Evolutionary conservation across 2,113 vertebrate species (phyloP).

Genomic region (Seriola rivoliana): DNA sequence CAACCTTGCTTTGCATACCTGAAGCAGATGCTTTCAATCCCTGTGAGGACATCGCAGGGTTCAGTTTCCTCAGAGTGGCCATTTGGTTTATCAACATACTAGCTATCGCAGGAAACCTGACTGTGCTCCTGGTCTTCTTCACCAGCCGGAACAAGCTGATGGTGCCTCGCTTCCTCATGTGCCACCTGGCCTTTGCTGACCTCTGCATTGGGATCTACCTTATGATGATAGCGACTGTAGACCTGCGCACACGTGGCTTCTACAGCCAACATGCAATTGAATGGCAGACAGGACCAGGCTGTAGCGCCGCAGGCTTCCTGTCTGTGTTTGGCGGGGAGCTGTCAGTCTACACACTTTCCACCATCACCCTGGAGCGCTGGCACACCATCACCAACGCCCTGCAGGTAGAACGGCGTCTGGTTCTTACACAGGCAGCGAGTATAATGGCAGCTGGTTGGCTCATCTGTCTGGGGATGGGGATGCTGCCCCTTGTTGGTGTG

Average conservation of each 20-base stretch:
- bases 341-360: conserved; percentile 91
- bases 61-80: conserved; percentile 88
- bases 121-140: conserved; percentile 91
- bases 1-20: conserved; percentile 61
- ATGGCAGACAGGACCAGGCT: conserved; percentile 94
- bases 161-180: conserved; percentile 94
- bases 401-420: conserved; percentile 89
- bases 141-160: conserved; percentile 92
- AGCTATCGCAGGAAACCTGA: conserved; percentile 90
- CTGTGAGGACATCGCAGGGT: conserved; percentile 95
- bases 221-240: conserved; percentile 91
- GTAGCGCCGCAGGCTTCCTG: conserved; percentile 91
- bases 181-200: conserved; percentile 93
- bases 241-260: conserved; percentile 88
- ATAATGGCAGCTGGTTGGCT: conserved; percentile 91
- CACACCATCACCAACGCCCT: conserved; percentile 93
- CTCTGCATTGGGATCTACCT: conserved; percentile 96
- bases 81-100: conserved; percentile 94
- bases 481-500: conserved; percentile 89
- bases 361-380: conserved; percentile 94
- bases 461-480: conserved; percentile 87
- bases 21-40: conserved; percentile 92
- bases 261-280: conserved; percentile 95
- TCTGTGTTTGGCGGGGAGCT: conserved; percentile 93
- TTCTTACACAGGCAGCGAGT: conserved; percentile 85